These are phyloP conservation scores for Ormia ochracea DNA, from an alignment of 2,888 invertebrate species.

Conservation along the genomic window DNA sequence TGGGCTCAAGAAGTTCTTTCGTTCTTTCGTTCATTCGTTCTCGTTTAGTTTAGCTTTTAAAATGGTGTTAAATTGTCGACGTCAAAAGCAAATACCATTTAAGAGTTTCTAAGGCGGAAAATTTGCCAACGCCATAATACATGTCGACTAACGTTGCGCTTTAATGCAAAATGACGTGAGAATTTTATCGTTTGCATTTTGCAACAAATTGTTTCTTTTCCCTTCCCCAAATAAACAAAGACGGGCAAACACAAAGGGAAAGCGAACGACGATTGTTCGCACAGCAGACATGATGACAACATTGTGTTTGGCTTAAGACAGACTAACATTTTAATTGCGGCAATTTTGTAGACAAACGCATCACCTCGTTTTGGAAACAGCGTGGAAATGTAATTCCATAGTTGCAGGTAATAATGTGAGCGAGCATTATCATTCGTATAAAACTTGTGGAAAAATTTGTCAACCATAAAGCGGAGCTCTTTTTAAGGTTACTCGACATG, in stretches of 20 bases:
- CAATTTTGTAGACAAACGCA: constrained; percentile 11
- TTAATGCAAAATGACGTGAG: constrained; percentile 22
- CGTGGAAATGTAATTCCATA: background rate
- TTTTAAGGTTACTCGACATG: no score
- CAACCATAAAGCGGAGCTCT: no score
- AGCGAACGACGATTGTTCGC: no score
- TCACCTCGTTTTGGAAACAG: background rate
- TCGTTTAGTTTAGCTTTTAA: background rate
- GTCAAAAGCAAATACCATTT: constrained; percentile 50
- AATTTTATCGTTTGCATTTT: constrained; percentile 23
- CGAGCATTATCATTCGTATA: no score
- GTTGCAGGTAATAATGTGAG: background rate
- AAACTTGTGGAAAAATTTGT: no score
- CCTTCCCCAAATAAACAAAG: background rate
- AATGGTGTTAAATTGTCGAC: constrained; percentile 43
- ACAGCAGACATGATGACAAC: background rate
- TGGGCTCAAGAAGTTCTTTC: background rate
- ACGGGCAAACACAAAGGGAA: background rate
- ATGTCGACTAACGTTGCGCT: background rate
- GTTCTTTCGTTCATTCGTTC: background rate
- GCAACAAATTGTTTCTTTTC: background rate
- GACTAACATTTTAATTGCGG: constrained; percentile 21
- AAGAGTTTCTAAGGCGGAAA: constrained; percentile 26
- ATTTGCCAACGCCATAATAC: constrained; percentile 4
- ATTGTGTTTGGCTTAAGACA: constrained; percentile 6